These are phyloP conservation scores for Lasioglossum lativentre DNA, from an alignment of 2,888 invertebrate genomes.

Conservation along the genomic window DNA sequence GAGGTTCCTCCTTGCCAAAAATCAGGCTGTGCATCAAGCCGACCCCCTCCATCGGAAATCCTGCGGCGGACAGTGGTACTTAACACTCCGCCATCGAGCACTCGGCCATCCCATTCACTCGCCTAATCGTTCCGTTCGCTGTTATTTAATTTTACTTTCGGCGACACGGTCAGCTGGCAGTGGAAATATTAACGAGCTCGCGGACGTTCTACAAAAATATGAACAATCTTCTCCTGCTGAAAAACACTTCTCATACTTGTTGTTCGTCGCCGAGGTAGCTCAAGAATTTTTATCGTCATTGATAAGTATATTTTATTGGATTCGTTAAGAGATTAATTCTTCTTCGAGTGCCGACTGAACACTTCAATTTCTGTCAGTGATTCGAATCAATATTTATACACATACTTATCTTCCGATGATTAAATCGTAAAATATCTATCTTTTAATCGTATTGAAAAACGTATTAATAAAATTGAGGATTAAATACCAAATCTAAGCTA, in stretches of 20 bases:
- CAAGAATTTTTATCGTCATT: not conserved
- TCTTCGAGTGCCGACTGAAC: not conserved
- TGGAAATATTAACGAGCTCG: not conserved
- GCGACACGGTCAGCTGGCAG: not conserved
- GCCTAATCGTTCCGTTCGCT: not conserved
- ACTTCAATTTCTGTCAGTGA: too few relatives aligned
- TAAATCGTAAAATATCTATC: too few relatives aligned
- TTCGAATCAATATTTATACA: too few relatives aligned
- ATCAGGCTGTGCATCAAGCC: constrained; percentile 79
- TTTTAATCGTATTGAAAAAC: too few relatives aligned
- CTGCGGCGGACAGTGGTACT: constrained; percentile 75
- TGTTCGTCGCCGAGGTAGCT: not conserved
- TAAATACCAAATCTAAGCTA: too few relatives aligned
- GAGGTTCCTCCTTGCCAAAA: constrained; percentile 81
- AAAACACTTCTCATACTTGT: not conserved
- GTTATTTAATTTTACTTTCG: not conserved
- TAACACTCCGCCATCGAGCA: constrained; percentile 54
- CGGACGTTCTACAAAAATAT: not conserved
- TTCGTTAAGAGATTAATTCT: not conserved
- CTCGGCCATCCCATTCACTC: not conserved
- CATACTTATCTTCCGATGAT: too few relatives aligned
- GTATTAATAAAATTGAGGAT: too few relatives aligned
- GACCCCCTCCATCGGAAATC: constrained; percentile 61
- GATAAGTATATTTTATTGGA: not conserved
- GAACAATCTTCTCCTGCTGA: not conserved